A percentile compares a stretch with the other conserved stretches of the same genome.
Evolutionary conservation across 2,113 vertebrate species (phyloP).

Genomic region (Peromyscus polionotus): DNA sequence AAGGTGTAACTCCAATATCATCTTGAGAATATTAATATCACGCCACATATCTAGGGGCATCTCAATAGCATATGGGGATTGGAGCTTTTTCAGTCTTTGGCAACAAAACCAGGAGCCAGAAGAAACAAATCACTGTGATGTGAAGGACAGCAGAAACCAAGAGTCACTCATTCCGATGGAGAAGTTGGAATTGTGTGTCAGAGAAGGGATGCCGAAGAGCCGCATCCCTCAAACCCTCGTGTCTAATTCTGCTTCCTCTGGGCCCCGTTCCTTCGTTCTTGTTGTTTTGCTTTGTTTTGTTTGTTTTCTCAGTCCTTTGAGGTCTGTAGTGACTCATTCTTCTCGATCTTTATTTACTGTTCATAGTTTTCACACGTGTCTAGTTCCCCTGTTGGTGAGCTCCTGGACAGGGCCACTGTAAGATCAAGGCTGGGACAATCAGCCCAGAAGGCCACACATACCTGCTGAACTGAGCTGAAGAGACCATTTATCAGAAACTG

Average conservation of each 20-base stretch:
- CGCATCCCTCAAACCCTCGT: not conserved
- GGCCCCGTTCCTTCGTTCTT: not conserved
- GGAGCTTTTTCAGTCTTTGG: not conserved
- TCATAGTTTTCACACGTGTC: not conserved
- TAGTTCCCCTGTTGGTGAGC: not conserved
- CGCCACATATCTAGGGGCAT: not conserved
- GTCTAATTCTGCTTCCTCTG: not conserved
- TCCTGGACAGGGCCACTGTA: not conserved
- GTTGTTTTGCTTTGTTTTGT: not conserved
- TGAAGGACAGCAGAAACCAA: not conserved
- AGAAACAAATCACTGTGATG: not conserved
- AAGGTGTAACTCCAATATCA: not conserved
- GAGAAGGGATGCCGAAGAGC: not conserved
- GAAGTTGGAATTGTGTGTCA: not conserved
- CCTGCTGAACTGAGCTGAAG: not conserved
- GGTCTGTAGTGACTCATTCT: not conserved
- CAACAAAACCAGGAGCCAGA: constrained; percentile 33
- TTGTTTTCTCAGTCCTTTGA: not conserved
- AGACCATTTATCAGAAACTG: not conserved
- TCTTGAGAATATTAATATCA: not conserved
- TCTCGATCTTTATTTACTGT: not conserved
- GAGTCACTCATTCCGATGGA: not conserved
- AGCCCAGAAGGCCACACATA: not conserved
- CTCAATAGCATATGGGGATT: not conserved
- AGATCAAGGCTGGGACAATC: not conserved